phyloP scores from a whole-genome alignment of 2,888 invertebrate genomes.

The Oligia strigilis region DNA sequence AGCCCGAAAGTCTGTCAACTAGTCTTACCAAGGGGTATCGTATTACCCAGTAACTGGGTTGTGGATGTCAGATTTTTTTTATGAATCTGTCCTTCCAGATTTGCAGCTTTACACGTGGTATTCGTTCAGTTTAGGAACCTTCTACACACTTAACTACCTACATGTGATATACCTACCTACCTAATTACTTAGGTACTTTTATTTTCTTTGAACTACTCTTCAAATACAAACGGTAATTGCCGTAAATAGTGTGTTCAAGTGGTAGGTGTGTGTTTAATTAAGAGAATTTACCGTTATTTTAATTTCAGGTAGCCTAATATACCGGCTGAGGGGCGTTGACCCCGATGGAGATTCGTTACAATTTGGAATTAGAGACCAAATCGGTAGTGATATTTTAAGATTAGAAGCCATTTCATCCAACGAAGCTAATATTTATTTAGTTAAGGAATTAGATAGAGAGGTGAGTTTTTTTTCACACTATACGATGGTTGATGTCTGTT shows the following conservation, averaged over 20 bases:
- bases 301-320: constrained; percentile 94
- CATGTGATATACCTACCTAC: constrained; percentile 3
- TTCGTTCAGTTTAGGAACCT: neutral
- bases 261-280: constrained; percentile 51
- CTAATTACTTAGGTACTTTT: constrained; percentile 52
- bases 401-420: constrained; percentile 95
- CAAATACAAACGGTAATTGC: constrained; percentile 46
- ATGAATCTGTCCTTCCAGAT: neutral
- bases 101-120: neutral
- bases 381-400: constrained; percentile 95
- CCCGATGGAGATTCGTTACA: constrained; percentile 95
- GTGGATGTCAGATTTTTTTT: neutral
- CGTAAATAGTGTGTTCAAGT: constrained; percentile 44
- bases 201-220: constrained; percentile 56
- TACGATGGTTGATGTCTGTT: neutral
- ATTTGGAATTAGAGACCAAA: constrained; percentile 95
- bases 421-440: constrained; percentile 96
- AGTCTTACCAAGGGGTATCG: too few relatives aligned
- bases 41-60: too few relatives aligned
- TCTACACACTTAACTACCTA: neutral
- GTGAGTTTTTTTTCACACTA: constrained; percentile 82
- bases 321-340: constrained; percentile 95
- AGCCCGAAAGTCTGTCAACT: too few relatives aligned
- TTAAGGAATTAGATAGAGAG: constrained; percentile 97
- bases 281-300: constrained; percentile 66